Evolutionary conservation across 2,113 vertebrate species (phyloP), one percentile per base, ranked within the genome.

Genomic region (Rhinoptilus africanus): DNA sequence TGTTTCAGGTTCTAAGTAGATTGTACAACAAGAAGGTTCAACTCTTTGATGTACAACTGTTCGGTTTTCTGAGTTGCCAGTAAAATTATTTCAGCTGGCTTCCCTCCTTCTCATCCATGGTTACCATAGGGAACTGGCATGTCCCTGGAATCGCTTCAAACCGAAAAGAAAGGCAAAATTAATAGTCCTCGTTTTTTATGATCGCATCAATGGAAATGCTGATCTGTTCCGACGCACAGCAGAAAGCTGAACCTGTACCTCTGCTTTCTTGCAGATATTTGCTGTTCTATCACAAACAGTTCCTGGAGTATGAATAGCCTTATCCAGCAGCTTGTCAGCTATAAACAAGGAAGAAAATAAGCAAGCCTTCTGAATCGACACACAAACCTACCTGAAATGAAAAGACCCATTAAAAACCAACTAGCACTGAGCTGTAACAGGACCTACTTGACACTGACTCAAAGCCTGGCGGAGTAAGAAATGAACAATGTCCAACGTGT

Each of bases 241-340:
- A 62, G 54, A n/a, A 82, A 79, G 32, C 76, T 95, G 62, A 94
- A 79, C 35, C 37, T 60, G 23, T 76, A 22, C 86, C 68, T 92
- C 74, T 91, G 71, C 81, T 94, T 89, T 68, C 89, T 88, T 96
- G 18, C 95, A 98, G 98, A 90, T 99, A 99, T 98, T 98, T 99
- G 95, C 98, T 99, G 97, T 99, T 99, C 98, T 99, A 99, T 98
- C 99, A 99, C 98, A 99, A 99, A 96, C 99, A 99, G 98, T 99
- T 99, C 98, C 98, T 99, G 94, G 99, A 99, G 88, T 99, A 99
- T 12, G 99, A 99, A 97, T 99, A 99, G 98, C 97, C 97, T 97
- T 93, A 86, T 68, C 96, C 88, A 92, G 91, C 96, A 95, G 96
- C 95, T 94, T 88, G 86, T 85, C 94, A 91, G 92, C 87, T 63